These are phyloP conservation scores for Euglossa dilemma DNA, from an alignment of 1,140 invertebrate species.

Conservation along the genomic window DNA sequence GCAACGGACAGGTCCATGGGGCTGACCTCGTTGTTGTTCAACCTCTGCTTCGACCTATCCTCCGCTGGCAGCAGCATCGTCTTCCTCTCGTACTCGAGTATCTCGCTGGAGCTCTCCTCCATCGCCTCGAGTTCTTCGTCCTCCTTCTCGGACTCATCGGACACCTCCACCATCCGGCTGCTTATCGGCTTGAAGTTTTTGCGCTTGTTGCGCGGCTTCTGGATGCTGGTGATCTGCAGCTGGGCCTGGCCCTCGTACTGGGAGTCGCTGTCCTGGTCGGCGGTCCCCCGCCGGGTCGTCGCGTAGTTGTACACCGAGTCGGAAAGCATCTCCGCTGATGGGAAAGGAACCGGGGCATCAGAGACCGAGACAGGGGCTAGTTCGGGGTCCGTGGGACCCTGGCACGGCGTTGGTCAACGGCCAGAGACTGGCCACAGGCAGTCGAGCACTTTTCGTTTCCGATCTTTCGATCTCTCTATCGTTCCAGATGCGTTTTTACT, in stretches of 20 bases:
- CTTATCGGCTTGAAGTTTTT: slow-evolving; percentile 85
- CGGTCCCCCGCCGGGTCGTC: slow-evolving; percentile 76
- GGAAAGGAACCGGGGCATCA: slow-evolving; percentile 37
- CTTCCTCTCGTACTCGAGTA: slow-evolving; percentile 78
- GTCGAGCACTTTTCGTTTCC: background rate
- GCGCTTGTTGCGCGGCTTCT: slow-evolving; percentile 83
- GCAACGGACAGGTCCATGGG: slow-evolving; percentile 80
- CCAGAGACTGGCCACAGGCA: too few relatives aligned
- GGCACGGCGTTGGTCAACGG: background rate
- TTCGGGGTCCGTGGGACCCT: background rate
- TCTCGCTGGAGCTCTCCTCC: slow-evolving; percentile 73
- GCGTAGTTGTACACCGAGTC: slow-evolving; percentile 82
- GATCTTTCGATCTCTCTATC: background rate
- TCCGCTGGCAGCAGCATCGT: slow-evolving; percentile 72
- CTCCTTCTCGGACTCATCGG: slow-evolving; percentile 77
- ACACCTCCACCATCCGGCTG: slow-evolving; percentile 83
- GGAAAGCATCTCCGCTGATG: slow-evolving; percentile 82
- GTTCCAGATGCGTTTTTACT: background rate
- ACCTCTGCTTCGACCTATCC: slow-evolving; percentile 77
- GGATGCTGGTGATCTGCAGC: slow-evolving; percentile 78
- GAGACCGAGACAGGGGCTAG: background rate
- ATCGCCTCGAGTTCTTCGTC: slow-evolving; percentile 75
- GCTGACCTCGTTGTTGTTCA: slow-evolving; percentile 81
- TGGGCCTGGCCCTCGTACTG: slow-evolving; percentile 77
- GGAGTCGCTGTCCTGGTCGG: slow-evolving; percentile 80